Conservation (phyloP, 2,113 vertebrate species). For the Oceanodroma tethys region DNA sequence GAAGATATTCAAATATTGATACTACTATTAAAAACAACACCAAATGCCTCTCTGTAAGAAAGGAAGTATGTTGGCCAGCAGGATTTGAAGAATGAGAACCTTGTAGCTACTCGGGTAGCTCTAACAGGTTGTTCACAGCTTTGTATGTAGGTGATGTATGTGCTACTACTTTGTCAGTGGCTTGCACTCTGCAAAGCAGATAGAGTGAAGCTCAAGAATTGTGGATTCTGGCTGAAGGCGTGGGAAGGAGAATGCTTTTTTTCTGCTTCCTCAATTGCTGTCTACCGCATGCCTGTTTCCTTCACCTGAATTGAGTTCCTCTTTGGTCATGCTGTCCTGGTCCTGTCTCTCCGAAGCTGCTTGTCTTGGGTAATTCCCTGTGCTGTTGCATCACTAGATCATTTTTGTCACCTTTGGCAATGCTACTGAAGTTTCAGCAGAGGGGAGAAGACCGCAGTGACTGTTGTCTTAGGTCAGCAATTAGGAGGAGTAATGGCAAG, state of each 20-base stretch:
- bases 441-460: neutral
- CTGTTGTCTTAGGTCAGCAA: neutral
- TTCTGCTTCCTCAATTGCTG: neutral
- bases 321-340: neutral
- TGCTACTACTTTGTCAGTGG: neutral
- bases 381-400: neutral
- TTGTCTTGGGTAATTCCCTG: neutral
- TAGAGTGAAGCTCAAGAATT: neutral
- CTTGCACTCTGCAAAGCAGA: neutral
- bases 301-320: neutral
- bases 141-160: neutral
- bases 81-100: neutral
- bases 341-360: neutral
- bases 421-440: neutral
- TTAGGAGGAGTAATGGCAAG: neutral
- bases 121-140: neutral
- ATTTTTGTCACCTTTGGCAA: neutral
- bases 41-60: neutral
- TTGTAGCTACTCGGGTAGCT: neutral
- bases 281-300: neutral
- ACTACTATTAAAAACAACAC: neutral
- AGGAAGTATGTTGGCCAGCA: neutral
- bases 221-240: neutral
- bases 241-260: neutral
- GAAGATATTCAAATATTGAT: neutral